These are phyloP conservation scores for Bombus confusus DNA, from an alignment of 1,140 invertebrate species.

Conservation along the genomic window DNA sequence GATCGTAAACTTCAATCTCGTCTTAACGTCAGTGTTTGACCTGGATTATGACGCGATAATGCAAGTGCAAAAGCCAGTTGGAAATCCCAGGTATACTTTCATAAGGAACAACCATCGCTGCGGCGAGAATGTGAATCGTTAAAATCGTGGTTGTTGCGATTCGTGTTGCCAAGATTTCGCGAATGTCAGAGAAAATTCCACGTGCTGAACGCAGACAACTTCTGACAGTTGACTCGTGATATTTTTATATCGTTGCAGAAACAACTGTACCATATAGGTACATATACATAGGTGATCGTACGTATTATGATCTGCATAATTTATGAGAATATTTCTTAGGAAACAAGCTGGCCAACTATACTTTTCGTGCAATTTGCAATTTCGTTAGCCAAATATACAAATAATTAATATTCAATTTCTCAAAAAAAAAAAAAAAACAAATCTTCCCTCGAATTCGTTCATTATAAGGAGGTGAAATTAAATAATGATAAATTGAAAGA, in stretches of 20 bases:
- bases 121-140: not conserved
- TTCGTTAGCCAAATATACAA: too few relatives aligned
- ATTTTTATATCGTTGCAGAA: not conserved
- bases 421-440: too few relatives aligned
- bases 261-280: not conserved
- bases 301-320: not conserved
- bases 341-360: too few relatives aligned
- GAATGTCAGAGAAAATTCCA: not conserved
- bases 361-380: too few relatives aligned
- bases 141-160: not conserved
- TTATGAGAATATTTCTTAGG: too few relatives aligned
- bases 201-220: not conserved
- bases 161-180: not conserved
- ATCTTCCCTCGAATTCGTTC: too few relatives aligned
- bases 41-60: constrained; percentile 50
- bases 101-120: too few relatives aligned
- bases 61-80: constrained; percentile 43
- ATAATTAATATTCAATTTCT: too few relatives aligned
- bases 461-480: too few relatives aligned
- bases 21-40: constrained; percentile 37
- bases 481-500: too few relatives aligned
- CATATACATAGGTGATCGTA: not conserved
- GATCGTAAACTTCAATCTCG: constrained; percentile 58
- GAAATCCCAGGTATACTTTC: not conserved
- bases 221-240: not conserved